Evolutionary conservation across 2,797 vertebrate genomes (phyloP).

Genomic region (Chaetophractus vellerosus): DNA sequence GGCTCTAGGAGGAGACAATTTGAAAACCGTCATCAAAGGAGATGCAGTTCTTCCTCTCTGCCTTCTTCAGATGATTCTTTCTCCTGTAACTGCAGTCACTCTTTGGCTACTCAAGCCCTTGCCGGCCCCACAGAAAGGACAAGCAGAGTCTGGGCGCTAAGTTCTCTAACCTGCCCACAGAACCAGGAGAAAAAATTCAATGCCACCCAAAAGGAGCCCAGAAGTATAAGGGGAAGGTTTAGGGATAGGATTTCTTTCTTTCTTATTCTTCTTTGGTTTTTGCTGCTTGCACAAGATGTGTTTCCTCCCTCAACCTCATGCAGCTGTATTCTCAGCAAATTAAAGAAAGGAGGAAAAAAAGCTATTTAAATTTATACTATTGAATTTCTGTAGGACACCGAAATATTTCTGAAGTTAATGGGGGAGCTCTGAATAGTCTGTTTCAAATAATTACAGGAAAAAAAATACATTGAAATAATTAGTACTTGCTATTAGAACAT

Average conservation of each 20-base stretch:
- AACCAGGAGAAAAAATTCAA: slow-evolving; percentile 79
- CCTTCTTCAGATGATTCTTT: slow-evolving; percentile 28
- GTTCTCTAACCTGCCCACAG: slow-evolving; percentile 71
- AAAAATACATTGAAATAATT: slow-evolving; percentile 89
- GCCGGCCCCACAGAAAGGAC: slow-evolving; percentile 50
- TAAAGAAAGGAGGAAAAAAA: slow-evolving; percentile 71
- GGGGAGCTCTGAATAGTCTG: slow-evolving; percentile 83
- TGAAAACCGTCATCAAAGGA: not conserved
- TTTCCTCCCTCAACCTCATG: slow-evolving; percentile 76
- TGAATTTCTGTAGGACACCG: slow-evolving; percentile 87
- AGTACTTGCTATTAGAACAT: slow-evolving; percentile 88
- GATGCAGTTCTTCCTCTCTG: not conserved
- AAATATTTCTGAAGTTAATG: slow-evolving; percentile 87
- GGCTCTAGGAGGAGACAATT: not conserved
- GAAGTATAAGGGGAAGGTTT: slow-evolving; percentile 64
- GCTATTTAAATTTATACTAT: slow-evolving; percentile 87
- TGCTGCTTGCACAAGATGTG: slow-evolving; percentile 69
- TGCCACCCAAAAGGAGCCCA: not conserved
- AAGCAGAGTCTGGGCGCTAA: not conserved
- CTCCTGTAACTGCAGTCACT: not conserved
- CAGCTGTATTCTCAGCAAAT: slow-evolving; percentile 86
- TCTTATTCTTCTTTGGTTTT: slow-evolving; percentile 77
- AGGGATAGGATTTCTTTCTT: slow-evolving; percentile 68
- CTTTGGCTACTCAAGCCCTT: not conserved
- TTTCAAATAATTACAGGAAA: slow-evolving; percentile 88